A percentile compares a stretch with the other conserved stretches of the same genome.
phyloP scores from a whole-genome alignment of 1,140 invertebrate genomes.

The Aphidius ervi region DNA sequence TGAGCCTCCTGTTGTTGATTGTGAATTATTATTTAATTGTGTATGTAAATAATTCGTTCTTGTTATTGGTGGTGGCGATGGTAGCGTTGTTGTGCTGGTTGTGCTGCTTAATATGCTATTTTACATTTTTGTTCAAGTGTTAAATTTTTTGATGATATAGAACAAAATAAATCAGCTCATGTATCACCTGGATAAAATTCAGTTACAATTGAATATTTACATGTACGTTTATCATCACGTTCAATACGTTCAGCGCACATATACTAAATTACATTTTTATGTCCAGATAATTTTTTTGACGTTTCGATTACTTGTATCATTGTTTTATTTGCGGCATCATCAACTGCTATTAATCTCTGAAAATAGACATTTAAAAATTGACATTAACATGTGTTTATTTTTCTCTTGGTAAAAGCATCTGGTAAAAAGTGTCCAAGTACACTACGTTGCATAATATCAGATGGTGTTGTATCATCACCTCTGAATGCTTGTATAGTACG shows the following conservation, averaged over 20 bases:
- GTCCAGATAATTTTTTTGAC: slow-evolving; percentile 71
- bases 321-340: slow-evolving; percentile 71
- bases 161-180: slow-evolving; percentile 75
- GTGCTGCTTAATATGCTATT: slow-evolving; percentile 80
- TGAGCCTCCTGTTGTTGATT: slow-evolving; percentile 36
- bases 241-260: slow-evolving; percentile 71
- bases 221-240: slow-evolving; percentile 54
- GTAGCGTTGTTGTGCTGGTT: slow-evolving; percentile 33
- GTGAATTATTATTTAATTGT: slow-evolving; percentile 17
- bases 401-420: slow-evolving; percentile 63
- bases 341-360: slow-evolving; percentile 70
- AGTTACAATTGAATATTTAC: slow-evolving; percentile 69
- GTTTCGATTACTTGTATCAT: slow-evolving; percentile 77
- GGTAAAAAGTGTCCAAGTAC: slow-evolving; percentile 91
- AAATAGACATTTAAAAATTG: slow-evolving; percentile 15
- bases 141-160: slow-evolving; percentile 60
- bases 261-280: slow-evolving; percentile 78
- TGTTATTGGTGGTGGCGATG: slow-evolving; percentile 31
- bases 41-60: slow-evolving; percentile 25
- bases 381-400: slow-evolving; percentile 5
- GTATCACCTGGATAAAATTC: slow-evolving; percentile 73
- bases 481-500: slow-evolving; percentile 93
- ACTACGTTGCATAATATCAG: slow-evolving; percentile 79
- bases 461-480: slow-evolving; percentile 70
- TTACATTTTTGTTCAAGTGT: slow-evolving; percentile 73